Conservation (phyloP, 2,888 invertebrate species). For the Ochropacha duplaris region DNA sequence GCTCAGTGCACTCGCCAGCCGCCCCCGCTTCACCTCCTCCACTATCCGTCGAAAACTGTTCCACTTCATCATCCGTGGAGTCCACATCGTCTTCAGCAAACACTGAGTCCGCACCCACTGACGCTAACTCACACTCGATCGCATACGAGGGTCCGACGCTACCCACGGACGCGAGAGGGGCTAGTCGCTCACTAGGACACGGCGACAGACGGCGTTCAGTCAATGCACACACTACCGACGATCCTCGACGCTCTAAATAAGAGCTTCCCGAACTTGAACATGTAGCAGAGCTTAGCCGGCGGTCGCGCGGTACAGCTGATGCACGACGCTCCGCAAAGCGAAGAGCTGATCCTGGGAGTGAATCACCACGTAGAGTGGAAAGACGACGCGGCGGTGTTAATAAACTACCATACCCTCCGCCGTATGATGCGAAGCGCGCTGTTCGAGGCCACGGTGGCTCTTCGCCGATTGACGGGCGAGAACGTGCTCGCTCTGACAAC, state of each 20-base stretch:
- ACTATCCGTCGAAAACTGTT: conserved; percentile 92
- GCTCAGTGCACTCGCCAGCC: conserved; percentile 66
- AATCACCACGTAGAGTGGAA: conserved; percentile 82
- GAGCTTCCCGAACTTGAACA: conserved; percentile 93
- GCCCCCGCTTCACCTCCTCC: conserved; percentile 81
- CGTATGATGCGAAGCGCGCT: conserved; percentile 73
- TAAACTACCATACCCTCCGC: conserved; percentile 88
- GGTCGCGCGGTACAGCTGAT: conserved; percentile 74
- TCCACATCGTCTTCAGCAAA: conserved; percentile 88
- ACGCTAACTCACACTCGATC: conserved; percentile 87
- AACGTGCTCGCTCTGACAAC: conserved; percentile 72
- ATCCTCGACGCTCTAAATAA: conserved; percentile 91
- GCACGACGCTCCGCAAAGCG: conserved; percentile 78
- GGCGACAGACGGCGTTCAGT: conserved; percentile 93
- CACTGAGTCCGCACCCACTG: conserved; percentile 90
- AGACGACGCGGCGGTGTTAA: conserved; percentile 87
- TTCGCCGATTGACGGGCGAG: conserved; percentile 86
- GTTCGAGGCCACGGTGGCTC: conserved; percentile 82
- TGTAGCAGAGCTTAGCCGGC: conserved; percentile 91
- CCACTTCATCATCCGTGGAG: conserved; percentile 93
- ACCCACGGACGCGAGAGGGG: conserved; percentile 91
- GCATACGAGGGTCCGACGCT: conserved; percentile 88
- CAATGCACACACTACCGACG: conserved; percentile 89
- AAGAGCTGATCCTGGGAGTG: conserved; percentile 83
- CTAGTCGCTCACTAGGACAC: conserved; percentile 85